phyloP scores from a whole-genome alignment of 37 sponge, comb jelly and placozoan genomes.

The Spongilla lacustris region DNA sequence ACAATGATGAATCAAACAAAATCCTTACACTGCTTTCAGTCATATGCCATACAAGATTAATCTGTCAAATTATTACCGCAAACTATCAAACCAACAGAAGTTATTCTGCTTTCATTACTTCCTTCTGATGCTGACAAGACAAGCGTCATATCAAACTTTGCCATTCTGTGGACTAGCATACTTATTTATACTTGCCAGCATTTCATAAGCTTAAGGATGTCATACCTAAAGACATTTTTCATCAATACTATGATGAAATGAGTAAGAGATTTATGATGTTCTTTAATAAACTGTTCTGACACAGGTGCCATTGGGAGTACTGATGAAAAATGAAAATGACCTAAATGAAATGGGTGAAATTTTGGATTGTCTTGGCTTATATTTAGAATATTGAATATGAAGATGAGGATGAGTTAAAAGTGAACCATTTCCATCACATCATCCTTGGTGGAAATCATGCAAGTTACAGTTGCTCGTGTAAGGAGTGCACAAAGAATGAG shows the following conservation, averaged over 20 bases:
- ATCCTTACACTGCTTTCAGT: background rate
- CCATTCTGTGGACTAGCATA: background rate
- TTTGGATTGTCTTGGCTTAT: background rate
- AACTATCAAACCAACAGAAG: background rate
- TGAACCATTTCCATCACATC: background rate
- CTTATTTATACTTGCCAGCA: background rate
- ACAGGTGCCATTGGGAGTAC: background rate
- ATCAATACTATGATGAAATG: background rate
- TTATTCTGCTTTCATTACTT: background rate
- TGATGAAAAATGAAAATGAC: background rate
- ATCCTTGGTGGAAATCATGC: slow-evolving; percentile 18
- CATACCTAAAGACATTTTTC: background rate
- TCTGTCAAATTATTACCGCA: background rate
- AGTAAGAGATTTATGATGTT: background rate
- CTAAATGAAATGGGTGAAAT: background rate
- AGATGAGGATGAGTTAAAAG: background rate
- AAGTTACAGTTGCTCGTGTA: background rate
- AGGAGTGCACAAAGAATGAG: slow-evolving; percentile 4
- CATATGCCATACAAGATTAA: background rate
- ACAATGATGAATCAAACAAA: background rate
- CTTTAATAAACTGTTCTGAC: background rate
- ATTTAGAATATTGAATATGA: background rate
- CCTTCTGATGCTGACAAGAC: background rate
- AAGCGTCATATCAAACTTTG: background rate
- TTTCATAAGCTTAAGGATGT: background rate